Percentiles rank a stretch among this genome's conserved stretches.
Conservation (phyloP, 2,888 invertebrate species). For the Polyommatus iphigenia region DNA sequence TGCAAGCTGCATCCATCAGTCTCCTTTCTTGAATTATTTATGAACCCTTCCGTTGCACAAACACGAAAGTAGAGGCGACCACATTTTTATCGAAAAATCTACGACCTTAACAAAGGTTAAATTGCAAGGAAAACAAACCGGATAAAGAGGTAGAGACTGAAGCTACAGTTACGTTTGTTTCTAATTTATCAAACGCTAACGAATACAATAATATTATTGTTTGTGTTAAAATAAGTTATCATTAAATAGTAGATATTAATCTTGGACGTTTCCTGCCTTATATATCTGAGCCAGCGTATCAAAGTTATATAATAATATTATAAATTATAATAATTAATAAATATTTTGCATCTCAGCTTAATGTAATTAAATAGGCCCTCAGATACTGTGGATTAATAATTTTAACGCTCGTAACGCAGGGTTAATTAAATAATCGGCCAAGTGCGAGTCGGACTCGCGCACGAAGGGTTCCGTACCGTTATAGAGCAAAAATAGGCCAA, state of each 20-base stretch:
- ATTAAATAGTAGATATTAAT: neutral
- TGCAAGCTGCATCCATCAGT: constrained; percentile 10
- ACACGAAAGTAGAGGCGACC: constrained; percentile 9
- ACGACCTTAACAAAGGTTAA: constrained; percentile 3
- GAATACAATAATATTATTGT: neutral
- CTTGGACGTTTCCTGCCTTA: neutral
- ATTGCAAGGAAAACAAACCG: constrained; percentile 19
- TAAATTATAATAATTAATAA: too few species aligned
- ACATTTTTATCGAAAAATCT: constrained; percentile 15
- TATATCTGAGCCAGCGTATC: neutral
- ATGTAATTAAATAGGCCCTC: neutral
- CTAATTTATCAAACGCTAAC: neutral
- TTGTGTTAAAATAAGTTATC: neutral
- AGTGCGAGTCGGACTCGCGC: too few species aligned
- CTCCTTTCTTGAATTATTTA: constrained; percentile 14
- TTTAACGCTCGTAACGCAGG: neutral
- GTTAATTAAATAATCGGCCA: too few species aligned
- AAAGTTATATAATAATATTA: neutral
- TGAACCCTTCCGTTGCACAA: constrained; percentile 6
- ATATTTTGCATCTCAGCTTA: neutral
- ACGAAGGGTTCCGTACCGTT: too few species aligned
- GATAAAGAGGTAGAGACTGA: neutral
- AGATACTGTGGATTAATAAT: neutral
- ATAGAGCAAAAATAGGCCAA: too few species aligned
- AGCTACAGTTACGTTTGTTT: neutral